phyloP scores from a whole-genome alignment of 2,113 vertebrate genomes.

The Mustela nigripes region DNA sequence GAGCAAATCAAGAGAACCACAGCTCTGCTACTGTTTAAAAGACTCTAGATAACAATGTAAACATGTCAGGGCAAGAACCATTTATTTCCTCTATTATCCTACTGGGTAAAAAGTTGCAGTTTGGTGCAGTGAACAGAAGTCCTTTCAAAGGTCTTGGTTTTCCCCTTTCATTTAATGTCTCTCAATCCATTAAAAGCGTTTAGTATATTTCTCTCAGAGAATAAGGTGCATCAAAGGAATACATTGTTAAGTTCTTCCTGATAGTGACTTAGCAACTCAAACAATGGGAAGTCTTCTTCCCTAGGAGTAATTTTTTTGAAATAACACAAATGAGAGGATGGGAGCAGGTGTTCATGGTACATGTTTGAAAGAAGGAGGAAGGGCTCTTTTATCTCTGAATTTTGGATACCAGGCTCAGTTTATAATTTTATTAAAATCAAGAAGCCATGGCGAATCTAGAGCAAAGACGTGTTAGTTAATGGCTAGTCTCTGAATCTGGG shows the following conservation, averaged over 20 bases:
- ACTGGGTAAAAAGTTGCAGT: not conserved
- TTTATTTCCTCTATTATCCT: conserved; percentile 62
- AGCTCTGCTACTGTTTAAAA: conserved; percentile 82
- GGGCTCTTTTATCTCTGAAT: not conserved
- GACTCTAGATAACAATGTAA: conserved; percentile 74
- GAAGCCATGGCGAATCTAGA: not conserved
- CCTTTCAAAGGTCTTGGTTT: not conserved
- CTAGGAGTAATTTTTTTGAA: not conserved
- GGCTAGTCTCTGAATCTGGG: not conserved
- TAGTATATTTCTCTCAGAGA: not conserved
- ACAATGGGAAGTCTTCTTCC: not conserved
- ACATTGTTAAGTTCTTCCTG: not conserved
- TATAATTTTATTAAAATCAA: not conserved
- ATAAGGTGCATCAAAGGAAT: not conserved
- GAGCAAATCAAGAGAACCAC: conserved; percentile 84
- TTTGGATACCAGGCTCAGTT: not conserved
- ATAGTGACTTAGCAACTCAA: not conserved
- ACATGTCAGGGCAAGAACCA: conserved; percentile 65
- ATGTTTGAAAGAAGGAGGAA: not conserved
- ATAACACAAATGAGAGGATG: not conserved
- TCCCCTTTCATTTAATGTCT: not conserved
- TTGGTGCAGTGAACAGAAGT: not conserved
- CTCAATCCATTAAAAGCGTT: not conserved
- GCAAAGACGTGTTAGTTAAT: not conserved
- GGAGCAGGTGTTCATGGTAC: too few relatives aligned